phyloP scores from a whole-genome alignment of 2,888 invertebrate species.

The Mycogona germanica region DNA sequence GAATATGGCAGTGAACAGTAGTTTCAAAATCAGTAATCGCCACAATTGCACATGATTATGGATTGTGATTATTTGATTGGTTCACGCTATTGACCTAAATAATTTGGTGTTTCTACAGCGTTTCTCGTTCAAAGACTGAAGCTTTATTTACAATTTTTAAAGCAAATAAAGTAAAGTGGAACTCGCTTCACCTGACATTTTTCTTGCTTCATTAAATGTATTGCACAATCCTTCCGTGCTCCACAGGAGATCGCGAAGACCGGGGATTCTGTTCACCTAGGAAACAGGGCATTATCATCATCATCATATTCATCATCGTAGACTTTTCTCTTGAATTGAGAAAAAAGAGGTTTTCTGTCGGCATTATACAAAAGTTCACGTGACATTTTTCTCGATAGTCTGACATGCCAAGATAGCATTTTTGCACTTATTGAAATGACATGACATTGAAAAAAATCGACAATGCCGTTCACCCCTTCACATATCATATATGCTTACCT shows the following conservation, averaged over 20 bases:
- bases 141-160: no score
- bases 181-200: conserved; percentile 21
- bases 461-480: not conserved
- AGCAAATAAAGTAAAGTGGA: not conserved
- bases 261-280: conserved; percentile 26
- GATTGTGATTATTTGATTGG: no score
- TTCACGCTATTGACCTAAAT: no score
- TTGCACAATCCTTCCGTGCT: conserved; percentile 26
- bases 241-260: conserved; percentile 25
- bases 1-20: no score
- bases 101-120: no score
- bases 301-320: not conserved
- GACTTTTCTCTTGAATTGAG: not conserved
- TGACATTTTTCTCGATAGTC: not conserved
- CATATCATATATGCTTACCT: conserved; percentile 16
- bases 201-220: conserved; percentile 23
- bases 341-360: not conserved
- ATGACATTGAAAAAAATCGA: not conserved
- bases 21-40: no score
- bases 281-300: not conserved
- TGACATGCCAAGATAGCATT: no score
- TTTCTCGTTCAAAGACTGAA: no score
- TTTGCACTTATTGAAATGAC: no score
- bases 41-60: no score
- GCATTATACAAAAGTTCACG: conserved; percentile 4